These are phyloP conservation scores for Murina feae DNA, from an alignment of 2,113 vertebrate species.

Conservation along the genomic window DNA sequence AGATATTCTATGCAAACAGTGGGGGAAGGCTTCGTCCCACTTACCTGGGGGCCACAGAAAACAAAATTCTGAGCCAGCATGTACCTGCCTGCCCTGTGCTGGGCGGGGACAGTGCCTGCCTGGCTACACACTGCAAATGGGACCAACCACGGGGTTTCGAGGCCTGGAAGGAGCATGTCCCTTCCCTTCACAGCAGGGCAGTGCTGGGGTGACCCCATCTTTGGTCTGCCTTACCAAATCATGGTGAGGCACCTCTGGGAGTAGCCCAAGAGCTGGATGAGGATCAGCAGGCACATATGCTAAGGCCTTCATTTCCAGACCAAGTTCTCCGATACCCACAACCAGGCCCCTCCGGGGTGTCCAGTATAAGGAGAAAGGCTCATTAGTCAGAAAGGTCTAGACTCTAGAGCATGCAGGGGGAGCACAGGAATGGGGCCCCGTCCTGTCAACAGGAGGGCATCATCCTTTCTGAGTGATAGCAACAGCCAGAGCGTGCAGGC, in stretches of 20 bases:
- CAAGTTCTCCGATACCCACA: neutral
- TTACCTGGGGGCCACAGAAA: neutral
- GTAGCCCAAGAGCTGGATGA: too few species aligned
- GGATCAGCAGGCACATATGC: fast-evolving
- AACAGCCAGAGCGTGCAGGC: neutral
- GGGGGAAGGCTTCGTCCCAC: neutral
- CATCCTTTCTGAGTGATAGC: fast-evolving
- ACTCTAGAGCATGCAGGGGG: neutral
- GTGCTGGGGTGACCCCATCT: neutral
- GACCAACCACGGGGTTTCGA: neutral
- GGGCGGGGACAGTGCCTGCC: neutral
- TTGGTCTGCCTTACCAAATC: neutral
- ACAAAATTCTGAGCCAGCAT: neutral
- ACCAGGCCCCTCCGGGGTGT: fast-evolving
- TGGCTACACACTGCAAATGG: neutral
- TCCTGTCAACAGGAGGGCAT: neutral
- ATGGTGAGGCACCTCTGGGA: neutral
- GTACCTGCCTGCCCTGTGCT: neutral
- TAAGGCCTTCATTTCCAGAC: neutral
- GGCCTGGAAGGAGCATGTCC: neutral
- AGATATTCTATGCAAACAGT: neutral
- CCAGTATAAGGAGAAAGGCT: neutral
- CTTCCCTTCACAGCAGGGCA: neutral
- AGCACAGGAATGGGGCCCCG: neutral
- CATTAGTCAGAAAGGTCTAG: neutral